A percentile compares a stretch with the other conserved stretches of the same genome.
These are phyloP conservation scores for Picus viridis DNA, from an alignment of 2,797 vertebrate genomes.

Conservation along the genomic window DNA sequence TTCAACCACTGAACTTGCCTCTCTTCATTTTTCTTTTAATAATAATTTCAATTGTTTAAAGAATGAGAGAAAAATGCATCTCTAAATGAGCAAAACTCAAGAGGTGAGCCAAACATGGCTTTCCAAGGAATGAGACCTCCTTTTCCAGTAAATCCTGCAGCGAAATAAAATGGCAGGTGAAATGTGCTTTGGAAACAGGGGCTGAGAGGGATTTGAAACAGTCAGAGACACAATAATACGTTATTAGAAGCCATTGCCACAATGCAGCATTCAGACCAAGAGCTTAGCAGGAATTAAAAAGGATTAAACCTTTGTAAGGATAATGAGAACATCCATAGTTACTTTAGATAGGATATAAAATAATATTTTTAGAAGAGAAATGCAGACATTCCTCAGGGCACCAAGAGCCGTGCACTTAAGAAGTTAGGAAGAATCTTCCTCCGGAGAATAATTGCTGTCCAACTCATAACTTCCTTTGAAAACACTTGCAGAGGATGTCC, in stretches of 20 bases:
- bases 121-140: background rate
- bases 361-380: background rate
- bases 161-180: background rate
- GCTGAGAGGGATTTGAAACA: conserved; percentile 21
- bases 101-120: background rate
- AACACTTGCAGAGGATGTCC: background rate
- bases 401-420: background rate
- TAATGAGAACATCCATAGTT: conserved; percentile 43
- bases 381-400: background rate
- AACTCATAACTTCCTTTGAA: background rate
- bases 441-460: background rate
- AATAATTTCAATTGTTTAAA: background rate
- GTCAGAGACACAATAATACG: background rate
- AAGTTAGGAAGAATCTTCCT: background rate
- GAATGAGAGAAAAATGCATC: background rate
- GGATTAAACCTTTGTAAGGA: conserved; percentile 48
- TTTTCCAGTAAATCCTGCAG: background rate
- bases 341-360: conserved; percentile 34
- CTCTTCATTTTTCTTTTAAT: too few relatives aligned
- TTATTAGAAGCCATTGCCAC: conserved; percentile 24
- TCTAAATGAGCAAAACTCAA: background rate
- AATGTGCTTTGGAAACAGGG: background rate
- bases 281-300: conserved; percentile 54
- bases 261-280: conserved; percentile 13
- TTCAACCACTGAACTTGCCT: background rate